Evolutionary conservation across 1,140 invertebrate species (phyloP).

Genomic region (Maniola jurtina): DNA sequence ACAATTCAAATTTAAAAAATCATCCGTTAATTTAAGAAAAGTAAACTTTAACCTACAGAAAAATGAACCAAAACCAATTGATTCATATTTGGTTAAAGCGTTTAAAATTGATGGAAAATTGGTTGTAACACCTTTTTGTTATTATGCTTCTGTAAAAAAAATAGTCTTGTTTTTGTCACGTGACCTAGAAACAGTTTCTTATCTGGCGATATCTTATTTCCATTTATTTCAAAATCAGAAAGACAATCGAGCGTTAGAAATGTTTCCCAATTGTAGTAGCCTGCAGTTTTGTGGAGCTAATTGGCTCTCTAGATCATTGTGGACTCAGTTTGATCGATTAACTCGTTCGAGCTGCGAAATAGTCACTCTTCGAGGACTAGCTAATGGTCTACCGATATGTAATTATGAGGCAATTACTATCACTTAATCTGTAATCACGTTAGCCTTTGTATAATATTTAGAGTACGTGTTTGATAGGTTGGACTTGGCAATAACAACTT

Average conservation of each 20-base stretch:
- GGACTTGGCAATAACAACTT: not conserved
- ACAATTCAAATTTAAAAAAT: constrained; percentile 3
- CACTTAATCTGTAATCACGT: constrained; percentile 11
- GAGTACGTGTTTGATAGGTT: constrained; percentile 7
- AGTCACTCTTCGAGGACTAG: constrained; percentile 1
- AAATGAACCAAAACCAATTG: not conserved
- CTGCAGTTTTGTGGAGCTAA: constrained; percentile 21
- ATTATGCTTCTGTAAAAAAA: not conserved
- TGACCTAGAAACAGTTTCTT: constrained; percentile 17
- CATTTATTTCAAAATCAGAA: constrained; percentile 22
- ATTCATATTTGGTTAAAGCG: not conserved
- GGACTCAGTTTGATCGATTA: constrained; percentile 24
- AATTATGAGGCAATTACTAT: constrained; percentile 18
- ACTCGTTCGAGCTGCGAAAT: constrained; percentile 17
- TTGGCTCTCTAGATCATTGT: constrained; percentile 23
- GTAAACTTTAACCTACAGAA: no score
- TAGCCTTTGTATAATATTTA: constrained; percentile 9
- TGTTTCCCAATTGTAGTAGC: constrained; percentile 19
- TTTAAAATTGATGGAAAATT: constrained; percentile 14
- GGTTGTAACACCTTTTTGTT: constrained; percentile 9
- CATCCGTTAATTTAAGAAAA: not conserved
- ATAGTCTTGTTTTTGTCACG: constrained; percentile 4
- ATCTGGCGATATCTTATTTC: constrained; percentile 22
- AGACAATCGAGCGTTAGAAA: constrained; percentile 15
- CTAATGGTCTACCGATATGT: constrained; percentile 6